Base-by-base conservation (phyloP, 2,888 invertebrate genomes). In the Lamellibrachia columna region DNA sequence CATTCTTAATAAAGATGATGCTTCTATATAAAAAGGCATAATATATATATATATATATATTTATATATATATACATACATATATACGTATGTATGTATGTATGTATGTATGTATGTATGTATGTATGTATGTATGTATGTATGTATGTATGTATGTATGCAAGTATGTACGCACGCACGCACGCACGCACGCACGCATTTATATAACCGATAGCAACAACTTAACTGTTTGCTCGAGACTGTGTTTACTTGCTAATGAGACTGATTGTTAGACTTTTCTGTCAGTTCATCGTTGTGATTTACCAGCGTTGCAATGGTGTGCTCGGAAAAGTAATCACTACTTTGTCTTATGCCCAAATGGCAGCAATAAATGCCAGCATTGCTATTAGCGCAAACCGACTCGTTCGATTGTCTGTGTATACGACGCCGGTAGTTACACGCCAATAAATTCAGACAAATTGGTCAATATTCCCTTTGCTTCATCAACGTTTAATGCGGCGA, bases 381-480 rank as follows among this genome's bases (percentile, higher is more conserved):
- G 75, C 22, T 22, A 75, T 15, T 22, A 75, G 75, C 75, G 75
- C n/a, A 75, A 22, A n/a, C 75, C 75, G 75, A 75, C 75, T 75
- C 15, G 75, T 75, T 75, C 75, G 22, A 22, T 75, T 75, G 75
- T 75, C 75, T 22, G 75, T 3, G 11, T 75, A 22, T 75, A 75
- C 75, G 15, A 22, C 75, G 75, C n/a, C n/a, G 75, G 75, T 75
- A 75, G 75, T 75, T 75, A 75, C 75, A 75, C 75, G 75, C 75
- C 75, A 75, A 75, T 75, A 75, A 75, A 75, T 75, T 75, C 75
- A 75, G 75, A 75, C 75, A 75, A 75, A 75, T 75, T 75, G 75
- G 75, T 75, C 75, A 75, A 75, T 75, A 75, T 75, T 75, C 75
- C 75, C n/a, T 75, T 75, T 75, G 75, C 75, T 75, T 75, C 75